Base-by-base conservation (phyloP, 2,888 invertebrate genomes). In the Ametastegia equiseti region DNA sequence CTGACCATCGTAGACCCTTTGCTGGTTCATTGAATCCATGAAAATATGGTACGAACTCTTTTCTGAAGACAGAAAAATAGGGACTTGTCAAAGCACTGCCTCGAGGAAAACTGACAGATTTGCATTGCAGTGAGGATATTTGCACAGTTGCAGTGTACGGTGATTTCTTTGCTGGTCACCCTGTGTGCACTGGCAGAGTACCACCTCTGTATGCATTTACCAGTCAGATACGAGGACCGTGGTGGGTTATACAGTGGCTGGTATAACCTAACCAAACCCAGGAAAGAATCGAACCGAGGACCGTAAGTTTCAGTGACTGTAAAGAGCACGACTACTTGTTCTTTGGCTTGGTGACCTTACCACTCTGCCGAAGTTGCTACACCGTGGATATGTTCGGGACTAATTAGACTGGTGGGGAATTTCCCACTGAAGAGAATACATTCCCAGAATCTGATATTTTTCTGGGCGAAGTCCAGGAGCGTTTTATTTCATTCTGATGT, bases 181-280 rank as follows among this genome's bases (percentile, higher is more conserved):
- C 39, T 39, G 3, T 65, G 19, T 67, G 19, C 39, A 67, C 11
- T 1, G 36, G 36, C n/a, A n/a, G n/a, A n/a, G 30, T n/a, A 65
- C 36, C 15, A 9, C 63, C 11, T 5, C 5, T 39, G 23, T 13
- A 39, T 67, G 19, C 36, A 67, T 67, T 67, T 42, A 39, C 11
- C n/a, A 39, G 36, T 67, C 67, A 67, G 67, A 67, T 42, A 67
- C 19, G 67, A 36, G 39, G 23, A 65, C 19, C n/a, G 39, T 36
- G 33, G 39, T 2, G 19, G 36, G 33, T 36, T 11, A n/a, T n/a
- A 36, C 65, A 9, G n/a, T 63, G 63, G 33, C 33, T 33, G 33
- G 63, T 27, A 63, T 15, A 50, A 57, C 27, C 27, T 11, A 42
- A 15, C 54, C 54, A 1, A 7, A 19, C 15, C n/a, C n/a, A 19